Evolutionary conservation across 2,797 vertebrate genomes (phyloP).

Genomic region (Sebastes diploproa): DNA sequence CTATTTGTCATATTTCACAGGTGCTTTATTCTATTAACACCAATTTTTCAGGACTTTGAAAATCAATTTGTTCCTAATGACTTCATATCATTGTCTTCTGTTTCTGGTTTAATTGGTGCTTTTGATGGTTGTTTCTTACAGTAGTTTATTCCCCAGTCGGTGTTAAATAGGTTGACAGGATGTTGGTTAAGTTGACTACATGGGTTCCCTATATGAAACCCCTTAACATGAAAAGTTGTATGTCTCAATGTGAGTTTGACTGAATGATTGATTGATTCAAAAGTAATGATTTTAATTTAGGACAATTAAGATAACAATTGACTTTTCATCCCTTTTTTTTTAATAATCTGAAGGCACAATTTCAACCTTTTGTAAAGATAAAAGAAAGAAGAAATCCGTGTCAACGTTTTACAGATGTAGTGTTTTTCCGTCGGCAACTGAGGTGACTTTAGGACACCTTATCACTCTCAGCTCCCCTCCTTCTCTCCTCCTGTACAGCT

Average conservation of each 20-base stretch:
- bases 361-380: neutral
- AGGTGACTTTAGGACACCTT: neutral
- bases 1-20: too few relatives aligned
- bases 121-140: too few relatives aligned
- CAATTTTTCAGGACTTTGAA: too few relatives aligned
- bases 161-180: too few relatives aligned
- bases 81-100: too few relatives aligned
- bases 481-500: neutral
- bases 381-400: neutral
- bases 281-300: neutral
- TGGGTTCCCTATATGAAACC: neutral
- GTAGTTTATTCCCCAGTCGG: too few relatives aligned
- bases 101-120: too few relatives aligned
- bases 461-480: neutral
- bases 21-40: too few relatives aligned
- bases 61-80: too few relatives aligned
- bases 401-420: neutral
- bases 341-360: neutral
- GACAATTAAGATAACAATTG: neutral
- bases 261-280: neutral
- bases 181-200: neutral
- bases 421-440: neutral
- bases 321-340: neutral
- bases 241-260: neutral
- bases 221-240: neutral